Base-by-base conservation (phyloP, 2,888 invertebrate genomes). In the Dasypogon diadema region DNA sequence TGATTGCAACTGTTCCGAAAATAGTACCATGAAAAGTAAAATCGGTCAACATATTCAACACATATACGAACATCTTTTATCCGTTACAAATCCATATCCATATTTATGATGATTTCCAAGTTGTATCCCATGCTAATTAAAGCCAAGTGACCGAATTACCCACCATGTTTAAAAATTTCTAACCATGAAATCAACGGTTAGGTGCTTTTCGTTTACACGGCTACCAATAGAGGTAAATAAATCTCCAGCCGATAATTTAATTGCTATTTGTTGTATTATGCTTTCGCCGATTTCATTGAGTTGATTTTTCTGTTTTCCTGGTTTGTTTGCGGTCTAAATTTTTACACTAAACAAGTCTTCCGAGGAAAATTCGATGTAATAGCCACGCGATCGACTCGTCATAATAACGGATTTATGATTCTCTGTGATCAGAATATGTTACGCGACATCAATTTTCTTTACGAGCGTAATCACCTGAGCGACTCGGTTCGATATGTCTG, bases 341-440 rank as follows among this genome's bases (percentile, higher is more conserved):
- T 72, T 72, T 37, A 37, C 22, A 30, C 55, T 63, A 14, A 12
- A n/a, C 26, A 30, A 30, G n/a, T 21, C 55, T 18, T 2, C 21
- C 6, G 14, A 2, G 34, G 34, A 58, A 34, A 54, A 72, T 55
- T 16, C 22, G 54, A 72, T 37, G 51, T 54, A 55, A 72, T 72
- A 54, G 34, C 72, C 72, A 72, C 72, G 72, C 73, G 74, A 74
- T 74, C 51, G 58, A 60, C 58, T 74, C 74, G 74, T 48, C 58
- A 60, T 60, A 74, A 74, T 74, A 74, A 74, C 74, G 74, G 60
- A 74, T 60, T 74, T 58, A 74, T 74, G 60, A 60, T 58, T 60
- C 60, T 60, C 42, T 24, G 34, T 22, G 48, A 60, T 16, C 55
- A 56, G 56, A 74, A 74, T 74, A 58, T 46, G 58, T 74, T 74